phyloP scores from a whole-genome alignment of 2,888 invertebrate species.

The Aphidoletes aphidimyza region DNA sequence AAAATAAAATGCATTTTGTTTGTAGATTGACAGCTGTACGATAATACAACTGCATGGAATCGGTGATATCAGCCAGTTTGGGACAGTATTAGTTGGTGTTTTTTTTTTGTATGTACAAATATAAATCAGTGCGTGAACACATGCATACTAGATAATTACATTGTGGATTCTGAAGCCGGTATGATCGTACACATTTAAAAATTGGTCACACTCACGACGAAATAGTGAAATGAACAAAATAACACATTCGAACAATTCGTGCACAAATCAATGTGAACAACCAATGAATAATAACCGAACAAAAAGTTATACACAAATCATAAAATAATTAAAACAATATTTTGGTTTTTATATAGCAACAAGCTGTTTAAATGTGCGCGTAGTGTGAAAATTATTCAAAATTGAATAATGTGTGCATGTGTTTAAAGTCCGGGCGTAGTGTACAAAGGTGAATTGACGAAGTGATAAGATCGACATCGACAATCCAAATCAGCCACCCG shows the following conservation, averaged over 20 bases:
- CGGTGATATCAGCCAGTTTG: neutral
- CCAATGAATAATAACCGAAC: neutral
- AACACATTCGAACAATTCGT: neutral
- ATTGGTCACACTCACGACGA: neutral
- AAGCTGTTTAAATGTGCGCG: too few relatives aligned
- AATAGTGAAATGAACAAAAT: slow-evolving; percentile 24
- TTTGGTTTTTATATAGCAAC: neutral
- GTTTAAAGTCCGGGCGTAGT: slow-evolving; percentile 16
- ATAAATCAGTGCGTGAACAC: neutral
- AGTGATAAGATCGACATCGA: neutral
- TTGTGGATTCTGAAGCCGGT: too few relatives aligned
- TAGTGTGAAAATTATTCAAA: neutral
- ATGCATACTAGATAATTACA: too few relatives aligned
- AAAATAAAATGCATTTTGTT: neutral
- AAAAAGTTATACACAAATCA: neutral
- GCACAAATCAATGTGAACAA: neutral
- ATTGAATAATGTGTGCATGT: neutral
- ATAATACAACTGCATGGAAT: neutral
- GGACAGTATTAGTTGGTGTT: neutral
- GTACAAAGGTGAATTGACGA: neutral
- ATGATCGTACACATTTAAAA: too few relatives aligned
- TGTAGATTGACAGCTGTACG: neutral
- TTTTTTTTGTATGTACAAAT: neutral
- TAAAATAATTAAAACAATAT: neutral
- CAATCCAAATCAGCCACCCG: neutral